Evolutionary conservation across 2,888 invertebrate genomes (phyloP).

Genomic region (Synergus japonicus): DNA sequence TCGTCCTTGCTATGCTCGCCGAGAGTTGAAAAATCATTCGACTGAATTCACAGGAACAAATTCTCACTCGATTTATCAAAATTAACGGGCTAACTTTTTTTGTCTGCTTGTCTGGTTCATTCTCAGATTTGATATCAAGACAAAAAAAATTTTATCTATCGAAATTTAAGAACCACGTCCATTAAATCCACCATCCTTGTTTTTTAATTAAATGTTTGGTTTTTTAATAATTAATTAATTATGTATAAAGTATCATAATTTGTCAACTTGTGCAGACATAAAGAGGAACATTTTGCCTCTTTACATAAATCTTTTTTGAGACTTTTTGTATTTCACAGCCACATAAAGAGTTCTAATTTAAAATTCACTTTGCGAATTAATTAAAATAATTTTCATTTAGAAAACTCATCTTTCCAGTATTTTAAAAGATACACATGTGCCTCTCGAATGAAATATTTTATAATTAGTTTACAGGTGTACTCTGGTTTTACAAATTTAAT

Average conservation of each 20-base stretch:
- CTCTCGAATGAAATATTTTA: constrained; percentile 13
- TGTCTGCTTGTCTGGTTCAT: background rate
- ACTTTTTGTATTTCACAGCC: background rate
- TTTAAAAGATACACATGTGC: constrained; percentile 5
- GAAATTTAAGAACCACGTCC: too few species aligned
- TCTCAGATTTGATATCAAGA: background rate
- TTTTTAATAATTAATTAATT: background rate
- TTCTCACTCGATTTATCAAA: constrained; percentile 1
- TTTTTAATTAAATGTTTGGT: background rate
- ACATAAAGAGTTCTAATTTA: background rate
- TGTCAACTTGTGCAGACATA: background rate
- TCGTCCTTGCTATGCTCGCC: background rate
- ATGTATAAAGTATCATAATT: background rate
- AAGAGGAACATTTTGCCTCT: background rate
- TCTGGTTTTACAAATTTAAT: constrained; percentile 3
- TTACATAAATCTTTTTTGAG: background rate
- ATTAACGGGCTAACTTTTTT: background rate
- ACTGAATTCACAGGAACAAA: background rate
- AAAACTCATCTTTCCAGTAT: background rate
- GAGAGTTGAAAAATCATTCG: background rate
- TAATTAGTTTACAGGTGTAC: background rate
- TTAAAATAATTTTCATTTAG: constrained; percentile 4
- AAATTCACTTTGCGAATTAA: background rate
- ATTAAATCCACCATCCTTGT: too few species aligned
- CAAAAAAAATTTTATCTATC: too few species aligned